Evolutionary conservation across 2,888 invertebrate genomes (phyloP).

Genomic region (Tipula lateralis): DNA sequence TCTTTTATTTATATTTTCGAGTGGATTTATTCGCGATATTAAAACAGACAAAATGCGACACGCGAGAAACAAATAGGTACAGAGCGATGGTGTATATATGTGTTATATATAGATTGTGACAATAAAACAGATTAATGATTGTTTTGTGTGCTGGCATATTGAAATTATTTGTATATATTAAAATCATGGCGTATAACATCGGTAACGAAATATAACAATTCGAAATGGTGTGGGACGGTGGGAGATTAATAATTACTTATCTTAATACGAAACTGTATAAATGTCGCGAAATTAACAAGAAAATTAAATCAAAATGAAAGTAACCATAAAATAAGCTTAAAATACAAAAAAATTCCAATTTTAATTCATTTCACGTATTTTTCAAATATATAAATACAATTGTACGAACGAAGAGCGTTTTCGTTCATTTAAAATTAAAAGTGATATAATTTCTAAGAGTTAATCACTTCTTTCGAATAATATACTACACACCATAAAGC

Average conservation of each 20-base stretch:
- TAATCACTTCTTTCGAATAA: neutral
- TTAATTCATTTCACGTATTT: neutral
- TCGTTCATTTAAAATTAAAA: neutral
- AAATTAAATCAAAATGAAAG: slow-evolving; percentile 3
- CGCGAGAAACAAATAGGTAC: neutral
- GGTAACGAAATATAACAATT: too few species aligned
- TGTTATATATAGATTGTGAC: too few species aligned
- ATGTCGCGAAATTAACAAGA: neutral
- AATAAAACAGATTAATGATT: neutral
- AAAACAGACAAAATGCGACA: neutral
- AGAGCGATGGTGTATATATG: neutral
- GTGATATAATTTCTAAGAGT: neutral
- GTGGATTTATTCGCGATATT: neutral
- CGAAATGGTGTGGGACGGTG: neutral
- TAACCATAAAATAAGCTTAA: slow-evolving; percentile 2
- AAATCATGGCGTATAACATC: neutral
- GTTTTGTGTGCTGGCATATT: neutral
- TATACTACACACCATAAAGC: neutral
- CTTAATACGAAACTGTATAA: neutral
- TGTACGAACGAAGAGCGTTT: neutral
- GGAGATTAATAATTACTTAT: neutral
- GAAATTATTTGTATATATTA: neutral
- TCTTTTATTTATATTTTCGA: neutral
- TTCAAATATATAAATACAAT: neutral
- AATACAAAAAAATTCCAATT: neutral